phyloP scores from a whole-genome alignment of 2,113 vertebrate genomes.

The Artemisiospiza belli region DNA sequence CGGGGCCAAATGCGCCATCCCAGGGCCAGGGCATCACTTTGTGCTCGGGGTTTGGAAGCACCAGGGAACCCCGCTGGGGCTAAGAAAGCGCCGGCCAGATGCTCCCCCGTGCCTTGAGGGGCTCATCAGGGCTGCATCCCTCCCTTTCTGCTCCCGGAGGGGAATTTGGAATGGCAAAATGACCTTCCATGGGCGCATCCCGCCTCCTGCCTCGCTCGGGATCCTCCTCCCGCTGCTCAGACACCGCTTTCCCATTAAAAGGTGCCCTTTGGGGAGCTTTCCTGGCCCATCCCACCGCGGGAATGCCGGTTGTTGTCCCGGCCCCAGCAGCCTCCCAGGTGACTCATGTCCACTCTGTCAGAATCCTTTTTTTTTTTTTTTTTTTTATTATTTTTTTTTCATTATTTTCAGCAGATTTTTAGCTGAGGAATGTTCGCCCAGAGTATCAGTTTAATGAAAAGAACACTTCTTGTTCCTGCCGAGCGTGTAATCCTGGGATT shows the following conservation, averaged over 20 bases:
- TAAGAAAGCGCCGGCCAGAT: background rate
- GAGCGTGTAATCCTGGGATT: constrained; percentile 8
- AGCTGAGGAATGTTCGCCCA: background rate
- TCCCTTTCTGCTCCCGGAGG: background rate
- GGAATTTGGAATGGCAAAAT: background rate
- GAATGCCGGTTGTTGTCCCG: background rate
- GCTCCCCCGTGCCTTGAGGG: background rate
- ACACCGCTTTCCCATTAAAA: background rate
- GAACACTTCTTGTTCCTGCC: background rate
- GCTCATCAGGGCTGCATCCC: rapidly evolving
- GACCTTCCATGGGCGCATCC: background rate
- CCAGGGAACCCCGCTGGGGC: background rate
- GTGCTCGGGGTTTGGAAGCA: background rate
- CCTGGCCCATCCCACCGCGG: background rate
- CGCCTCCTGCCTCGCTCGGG: background rate
- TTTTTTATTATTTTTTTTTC: no score
- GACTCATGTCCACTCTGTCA: constrained; percentile 17
- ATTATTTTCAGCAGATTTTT: background rate
- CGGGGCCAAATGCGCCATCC: background rate
- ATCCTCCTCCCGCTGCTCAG: background rate
- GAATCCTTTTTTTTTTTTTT: background rate
- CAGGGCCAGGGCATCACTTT: constrained; percentile 2
- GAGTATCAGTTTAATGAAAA: constrained; percentile 23
- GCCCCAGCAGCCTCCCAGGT: constrained; percentile 23
- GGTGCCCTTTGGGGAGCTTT: background rate